Percentiles rank a stretch among this genome's conserved stretches.
These are phyloP conservation scores for Diplodus sargus DNA, from an alignment of 2,797 vertebrate species.

Conservation along the genomic window DNA sequence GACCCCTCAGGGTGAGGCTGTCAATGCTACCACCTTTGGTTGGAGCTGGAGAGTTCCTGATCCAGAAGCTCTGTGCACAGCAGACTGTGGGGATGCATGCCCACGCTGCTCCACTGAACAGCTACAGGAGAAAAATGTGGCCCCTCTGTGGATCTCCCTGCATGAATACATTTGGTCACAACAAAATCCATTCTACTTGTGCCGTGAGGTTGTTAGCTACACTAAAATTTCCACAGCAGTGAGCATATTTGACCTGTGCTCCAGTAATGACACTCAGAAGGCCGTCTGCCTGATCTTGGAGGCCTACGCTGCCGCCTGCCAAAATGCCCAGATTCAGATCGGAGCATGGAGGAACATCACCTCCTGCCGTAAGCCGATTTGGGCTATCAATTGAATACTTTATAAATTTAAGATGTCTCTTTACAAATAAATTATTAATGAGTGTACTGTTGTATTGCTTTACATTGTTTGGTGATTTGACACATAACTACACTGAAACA, in stretches of 20 bases:
- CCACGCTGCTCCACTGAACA: not conserved
- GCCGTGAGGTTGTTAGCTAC: conserved; percentile 58
- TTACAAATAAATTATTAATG: not conserved
- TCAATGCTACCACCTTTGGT: conserved; percentile 2
- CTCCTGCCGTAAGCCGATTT: conserved; percentile 76
- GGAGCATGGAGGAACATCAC: conserved; percentile 70
- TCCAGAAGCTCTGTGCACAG: conserved; percentile 36
- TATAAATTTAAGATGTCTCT: not conserved
- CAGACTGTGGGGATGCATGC: conserved; percentile 59
- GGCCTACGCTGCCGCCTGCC: conserved; percentile 71
- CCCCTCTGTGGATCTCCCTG: conserved; percentile 24
- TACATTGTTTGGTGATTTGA: not conserved
- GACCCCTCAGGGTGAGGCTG: not conserved
- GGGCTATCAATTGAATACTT: conserved; percentile 3
- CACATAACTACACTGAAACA: not conserved
- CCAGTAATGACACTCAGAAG: conserved; percentile 50
- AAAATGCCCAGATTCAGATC: conserved; percentile 44
- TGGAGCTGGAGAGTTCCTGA: conserved; percentile 80
- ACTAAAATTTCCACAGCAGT: conserved; percentile 55
- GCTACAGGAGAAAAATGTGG: conserved; percentile 22
- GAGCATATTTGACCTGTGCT: conserved; percentile 62
- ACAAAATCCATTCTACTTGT: conserved; percentile 73
- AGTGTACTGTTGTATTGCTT: no score
- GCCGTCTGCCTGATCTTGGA: conserved; percentile 70
- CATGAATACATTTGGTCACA: conserved; percentile 63